Conservation (phyloP, 2,888 invertebrate species). For the Pseudolycoriella hygida region DNA sequence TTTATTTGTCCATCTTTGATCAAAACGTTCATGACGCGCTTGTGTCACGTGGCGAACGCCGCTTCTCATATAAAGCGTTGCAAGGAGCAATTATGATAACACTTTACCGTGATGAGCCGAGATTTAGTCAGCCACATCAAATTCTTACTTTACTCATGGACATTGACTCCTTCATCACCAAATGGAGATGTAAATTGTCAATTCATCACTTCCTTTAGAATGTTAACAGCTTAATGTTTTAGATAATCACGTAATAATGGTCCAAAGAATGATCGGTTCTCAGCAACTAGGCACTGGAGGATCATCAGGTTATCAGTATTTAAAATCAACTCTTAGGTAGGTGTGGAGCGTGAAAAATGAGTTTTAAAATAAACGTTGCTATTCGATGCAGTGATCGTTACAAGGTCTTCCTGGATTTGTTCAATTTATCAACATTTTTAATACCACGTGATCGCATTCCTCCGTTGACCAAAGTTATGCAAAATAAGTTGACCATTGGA, state of each 20-base stretch:
- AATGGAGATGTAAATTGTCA: conserved; percentile 82
- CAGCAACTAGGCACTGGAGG: conserved; percentile 94
- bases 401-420: conserved; percentile 93
- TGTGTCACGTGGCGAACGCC: conserved; percentile 50
- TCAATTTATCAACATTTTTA: conserved; percentile 91
- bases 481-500: conserved; percentile 36
- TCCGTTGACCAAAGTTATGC: conserved; percentile 68
- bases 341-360: not conserved
- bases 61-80: conserved; percentile 78
- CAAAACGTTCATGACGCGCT: conserved; percentile 66
- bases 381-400: conserved; percentile 93
- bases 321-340: conserved; percentile 89
- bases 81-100: conserved; percentile 98
- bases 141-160: conserved; percentile 89
- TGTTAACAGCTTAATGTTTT: conserved; percentile 15
- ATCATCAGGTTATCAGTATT: conserved; percentile 94
- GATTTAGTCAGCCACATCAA: conserved; percentile 96
- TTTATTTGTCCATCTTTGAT: conserved; percentile 83
- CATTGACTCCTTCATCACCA: conserved; percentile 93
- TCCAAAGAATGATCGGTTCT: conserved; percentile 96
- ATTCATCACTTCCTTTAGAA: conserved; percentile 2
- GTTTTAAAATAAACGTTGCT: no score
- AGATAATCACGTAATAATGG: conserved; percentile 98
- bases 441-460: conserved; percentile 86
- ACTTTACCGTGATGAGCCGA: conserved; percentile 89